Base-by-base conservation (phyloP, 2,113 vertebrate species). In the Poeciliopsis occidentalis region DNA sequence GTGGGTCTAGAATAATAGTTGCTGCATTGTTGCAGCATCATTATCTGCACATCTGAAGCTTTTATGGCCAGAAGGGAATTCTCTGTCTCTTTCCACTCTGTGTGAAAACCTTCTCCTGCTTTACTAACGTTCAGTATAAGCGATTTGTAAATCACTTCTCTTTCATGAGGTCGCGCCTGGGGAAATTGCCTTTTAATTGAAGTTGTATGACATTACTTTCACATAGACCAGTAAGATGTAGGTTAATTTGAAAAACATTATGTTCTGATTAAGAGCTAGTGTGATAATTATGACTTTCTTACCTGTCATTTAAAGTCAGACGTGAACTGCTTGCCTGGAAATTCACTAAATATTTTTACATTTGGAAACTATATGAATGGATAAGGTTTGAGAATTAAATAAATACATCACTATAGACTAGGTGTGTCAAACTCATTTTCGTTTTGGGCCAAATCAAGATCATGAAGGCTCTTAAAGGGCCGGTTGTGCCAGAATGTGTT, bases 1-100 rank as follows among this genome's bases (percentile, higher is more conserved):
- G 57, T 13, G 11, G 44, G 30, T 27, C 31, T 63, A 31, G 32
- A 71, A 78, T 80, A 73, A 76, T 37, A 54, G 60, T 83, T 85
- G 86, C 82, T 29, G 29, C 79, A 68, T 78, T 79, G 78, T 81
- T 82, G 76, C 78, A 67, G 62, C 75, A 85, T 87, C 83, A 75
- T 84, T 77, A 90, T 84, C 76, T 70, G 67, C 67, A 82, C 76
- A 87, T 80, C 82, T 64, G 76, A 88, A 86, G 76, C 76, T 74
- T 72, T 57, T 1, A 2, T n/a, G 66, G 79, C 61, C 78, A 34
- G 64, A 64, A 73, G 82, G 88, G 84, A 81, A 85, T 88, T 74
- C 60, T 41, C 44, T 0, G 0, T 51, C 66, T 76, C 69, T 12
- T 75, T 78, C 67, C 67, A n/a, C 12, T 47, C 71, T 22, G 39